phyloP scores from a whole-genome alignment of 2,888 invertebrate genomes.

The Leptopilina myrica region DNA sequence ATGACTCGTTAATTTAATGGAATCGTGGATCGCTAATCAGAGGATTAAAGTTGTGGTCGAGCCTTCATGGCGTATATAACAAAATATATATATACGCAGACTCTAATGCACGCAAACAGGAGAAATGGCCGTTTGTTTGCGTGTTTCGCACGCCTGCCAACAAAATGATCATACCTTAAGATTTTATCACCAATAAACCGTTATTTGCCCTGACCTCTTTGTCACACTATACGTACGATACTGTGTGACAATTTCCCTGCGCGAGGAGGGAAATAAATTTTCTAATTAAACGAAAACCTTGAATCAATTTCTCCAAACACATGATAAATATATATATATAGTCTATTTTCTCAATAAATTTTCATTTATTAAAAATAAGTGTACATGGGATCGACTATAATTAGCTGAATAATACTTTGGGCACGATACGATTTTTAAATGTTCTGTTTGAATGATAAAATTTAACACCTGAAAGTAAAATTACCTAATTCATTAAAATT shows the following conservation, averaged over 20 bases:
- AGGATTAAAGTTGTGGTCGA: conserved; percentile 33
- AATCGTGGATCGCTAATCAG: conserved; percentile 21
- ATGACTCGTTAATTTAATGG: conserved; percentile 31
- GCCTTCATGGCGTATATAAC: not conserved
- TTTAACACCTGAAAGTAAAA: too few relatives aligned
- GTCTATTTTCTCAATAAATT: not conserved
- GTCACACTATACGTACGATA: not conserved
- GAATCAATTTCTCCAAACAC: too few relatives aligned
- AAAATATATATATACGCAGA: conserved; percentile 23
- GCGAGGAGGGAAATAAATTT: not conserved
- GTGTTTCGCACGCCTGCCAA: conserved; percentile 15
- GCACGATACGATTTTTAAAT: too few relatives aligned
- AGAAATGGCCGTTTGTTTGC: conserved; percentile 35
- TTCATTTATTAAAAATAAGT: too few relatives aligned
- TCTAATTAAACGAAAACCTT: conserved; percentile 28
- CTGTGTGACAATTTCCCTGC: not conserved
- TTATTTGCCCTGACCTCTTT: conserved; percentile 37
- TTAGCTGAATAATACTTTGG: too few relatives aligned
- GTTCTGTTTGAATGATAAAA: too few relatives aligned
- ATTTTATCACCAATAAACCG: conserved; percentile 41
- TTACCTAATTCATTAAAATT: too few relatives aligned
- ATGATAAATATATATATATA: not conserved
- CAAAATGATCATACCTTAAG: conserved; percentile 19
- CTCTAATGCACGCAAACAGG: conserved; percentile 3
- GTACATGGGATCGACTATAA: too few relatives aligned